These are phyloP conservation scores for Lepidurus apus DNA, from an alignment of 1,140 invertebrate genomes.

Conservation along the genomic window DNA sequence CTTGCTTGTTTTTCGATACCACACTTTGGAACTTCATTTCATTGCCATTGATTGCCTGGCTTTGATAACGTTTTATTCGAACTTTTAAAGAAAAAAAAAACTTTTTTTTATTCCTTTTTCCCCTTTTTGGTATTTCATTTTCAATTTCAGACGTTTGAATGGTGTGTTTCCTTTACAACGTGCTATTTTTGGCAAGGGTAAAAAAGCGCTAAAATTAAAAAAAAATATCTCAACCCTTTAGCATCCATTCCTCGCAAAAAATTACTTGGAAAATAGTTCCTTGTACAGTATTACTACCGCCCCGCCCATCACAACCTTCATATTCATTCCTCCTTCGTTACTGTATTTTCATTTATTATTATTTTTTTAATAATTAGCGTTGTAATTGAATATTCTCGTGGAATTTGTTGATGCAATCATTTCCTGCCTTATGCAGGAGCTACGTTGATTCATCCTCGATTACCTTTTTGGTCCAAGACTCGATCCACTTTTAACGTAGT, in stretches of 20 bases:
- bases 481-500: neutral
- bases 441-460: neutral
- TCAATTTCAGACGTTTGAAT: neutral
- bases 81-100: neutral
- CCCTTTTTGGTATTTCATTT: neutral
- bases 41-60: conserved; percentile 5
- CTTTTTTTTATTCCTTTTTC: neutral
- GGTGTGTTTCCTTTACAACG: neutral
- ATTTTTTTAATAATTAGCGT: neutral
- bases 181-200: neutral
- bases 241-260: neutral
- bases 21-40: neutral
- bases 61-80: neutral
- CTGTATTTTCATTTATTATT: neutral
- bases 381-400: neutral
- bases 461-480: neutral
- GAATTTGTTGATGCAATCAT: neutral
- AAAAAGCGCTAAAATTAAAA: neutral
- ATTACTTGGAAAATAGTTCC: neutral
- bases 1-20: neutral
- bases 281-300: neutral
- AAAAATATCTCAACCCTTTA: neutral
- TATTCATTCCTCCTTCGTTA: neutral
- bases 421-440: neutral
- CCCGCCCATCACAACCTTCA: neutral